These are phyloP conservation scores for Phocides pigmalion DNA, from an alignment of 1,140 invertebrate species.

Conservation along the genomic window DNA sequence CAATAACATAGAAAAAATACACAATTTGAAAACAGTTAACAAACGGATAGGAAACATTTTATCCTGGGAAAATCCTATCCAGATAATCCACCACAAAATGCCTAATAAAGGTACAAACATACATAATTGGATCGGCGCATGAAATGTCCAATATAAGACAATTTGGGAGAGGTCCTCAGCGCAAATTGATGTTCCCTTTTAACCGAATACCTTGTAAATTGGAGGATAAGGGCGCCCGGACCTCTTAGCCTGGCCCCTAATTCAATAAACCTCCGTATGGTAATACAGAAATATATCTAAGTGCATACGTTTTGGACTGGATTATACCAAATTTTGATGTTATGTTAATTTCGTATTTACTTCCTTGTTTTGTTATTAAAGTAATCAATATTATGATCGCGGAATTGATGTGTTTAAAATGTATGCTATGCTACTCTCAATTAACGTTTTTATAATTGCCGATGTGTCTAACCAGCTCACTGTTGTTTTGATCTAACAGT, in stretches of 20 bases:
- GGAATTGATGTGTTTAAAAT: no score
- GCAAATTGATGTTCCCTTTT: constrained; percentile 52
- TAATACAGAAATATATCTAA: neutral
- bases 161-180: constrained; percentile 42
- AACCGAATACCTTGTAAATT: constrained; percentile 50
- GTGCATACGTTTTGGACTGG: neutral
- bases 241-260: constrained; percentile 32
- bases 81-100: constrained; percentile 10
- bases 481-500: no score
- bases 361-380: no score
- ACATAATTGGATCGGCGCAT: constrained; percentile 48
- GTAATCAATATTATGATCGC: no score
- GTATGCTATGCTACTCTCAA: no score
- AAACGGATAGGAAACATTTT: no score
- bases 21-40: no score
- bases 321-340: neutral
- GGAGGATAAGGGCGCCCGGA: constrained; percentile 36
- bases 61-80: neutral
- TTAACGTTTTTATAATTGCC: no score
- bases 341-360: no score
- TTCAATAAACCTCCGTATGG: constrained; percentile 33
- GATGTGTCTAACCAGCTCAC: no score
- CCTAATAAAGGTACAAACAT: constrained; percentile 34
- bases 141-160: constrained; percentile 49
- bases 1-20: no score